phyloP scores from a whole-genome alignment of 2,888 invertebrate species.

The Aplocera efformata region DNA sequence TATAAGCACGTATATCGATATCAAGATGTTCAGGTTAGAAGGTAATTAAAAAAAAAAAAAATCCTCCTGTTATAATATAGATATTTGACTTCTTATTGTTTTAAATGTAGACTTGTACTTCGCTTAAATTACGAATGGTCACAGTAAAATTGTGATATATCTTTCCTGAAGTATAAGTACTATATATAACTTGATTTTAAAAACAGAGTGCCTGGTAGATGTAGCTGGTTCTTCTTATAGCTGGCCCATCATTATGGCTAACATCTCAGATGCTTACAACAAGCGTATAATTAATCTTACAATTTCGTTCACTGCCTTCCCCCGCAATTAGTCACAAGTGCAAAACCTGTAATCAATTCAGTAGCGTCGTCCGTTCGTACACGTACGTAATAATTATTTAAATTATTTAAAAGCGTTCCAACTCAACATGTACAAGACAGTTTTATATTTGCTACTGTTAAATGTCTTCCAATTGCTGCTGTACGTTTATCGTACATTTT shows the following conservation, averaged over 20 bases:
- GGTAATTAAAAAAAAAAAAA: no score
- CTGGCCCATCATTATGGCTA: conserved; percentile 25
- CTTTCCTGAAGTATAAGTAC: no score
- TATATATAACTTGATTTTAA: no score
- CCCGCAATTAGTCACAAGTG: conserved; percentile 53
- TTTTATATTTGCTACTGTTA: conserved; percentile 24
- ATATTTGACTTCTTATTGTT: no score
- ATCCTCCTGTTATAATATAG: no score
- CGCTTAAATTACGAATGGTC: no score
- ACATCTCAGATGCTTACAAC: conserved; percentile 43
- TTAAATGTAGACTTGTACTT: no score
- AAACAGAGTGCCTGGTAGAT: no score
- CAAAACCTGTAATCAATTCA: conserved; percentile 51
- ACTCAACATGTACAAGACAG: conserved; percentile 25
- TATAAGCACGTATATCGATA: conserved; percentile 14
- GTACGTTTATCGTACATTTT: no score
- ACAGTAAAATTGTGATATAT: no score
- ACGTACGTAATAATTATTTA: conserved; percentile 55
- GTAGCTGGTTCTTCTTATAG: no score
- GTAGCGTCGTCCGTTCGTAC: conserved; percentile 42
- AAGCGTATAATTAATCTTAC: conserved; percentile 49
- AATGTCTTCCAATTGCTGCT: conserved; percentile 1
- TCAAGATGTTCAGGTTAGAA: neutral
- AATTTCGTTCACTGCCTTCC: conserved; percentile 53
- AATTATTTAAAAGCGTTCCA: conserved; percentile 50